These are phyloP conservation scores for Trichacis sp. DNA, from an alignment of 2,888 invertebrate genomes.

Conservation along the genomic window DNA sequence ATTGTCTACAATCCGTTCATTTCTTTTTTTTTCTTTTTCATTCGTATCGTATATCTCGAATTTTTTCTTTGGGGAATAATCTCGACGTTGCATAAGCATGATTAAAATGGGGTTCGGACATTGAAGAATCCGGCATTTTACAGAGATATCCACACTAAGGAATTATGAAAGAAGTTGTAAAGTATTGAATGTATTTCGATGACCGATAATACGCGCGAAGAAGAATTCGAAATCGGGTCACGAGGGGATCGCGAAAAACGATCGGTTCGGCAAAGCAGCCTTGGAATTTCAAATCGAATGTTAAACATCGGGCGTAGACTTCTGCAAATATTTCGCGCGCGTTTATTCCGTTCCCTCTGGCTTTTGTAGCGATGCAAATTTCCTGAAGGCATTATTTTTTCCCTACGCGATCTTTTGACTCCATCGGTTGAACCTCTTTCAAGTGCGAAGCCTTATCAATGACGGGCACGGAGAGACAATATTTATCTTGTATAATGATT, in stretches of 20 bases:
- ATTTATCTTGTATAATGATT: not conserved
- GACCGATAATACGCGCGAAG: not conserved
- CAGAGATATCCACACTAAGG: not conserved
- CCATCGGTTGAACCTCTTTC: not conserved
- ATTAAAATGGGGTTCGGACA: no score
- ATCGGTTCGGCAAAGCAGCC: not conserved
- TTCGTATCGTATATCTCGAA: no score
- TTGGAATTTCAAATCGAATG: not conserved
- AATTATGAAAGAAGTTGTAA: constrained; percentile 1
- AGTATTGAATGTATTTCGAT: not conserved
- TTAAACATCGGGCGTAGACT: not conserved
- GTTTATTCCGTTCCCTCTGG: no score
- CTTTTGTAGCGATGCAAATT: no score
- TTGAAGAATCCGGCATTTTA: no score
- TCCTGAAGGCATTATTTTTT: no score
- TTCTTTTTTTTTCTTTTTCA: no score
- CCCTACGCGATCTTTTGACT: not conserved
- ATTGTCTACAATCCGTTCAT: no score
- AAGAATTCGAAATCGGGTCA: not conserved
- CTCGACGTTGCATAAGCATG: no score
- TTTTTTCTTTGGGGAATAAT: no score
- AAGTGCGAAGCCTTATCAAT: not conserved
- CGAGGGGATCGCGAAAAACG: not conserved
- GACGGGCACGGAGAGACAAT: not conserved
- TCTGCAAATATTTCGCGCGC: not conserved